Percentiles rank a stretch among this genome's conserved stretches.
phyloP scores from a whole-genome alignment of 2,797 vertebrate genomes.

The Taenioides sp. region DNA sequence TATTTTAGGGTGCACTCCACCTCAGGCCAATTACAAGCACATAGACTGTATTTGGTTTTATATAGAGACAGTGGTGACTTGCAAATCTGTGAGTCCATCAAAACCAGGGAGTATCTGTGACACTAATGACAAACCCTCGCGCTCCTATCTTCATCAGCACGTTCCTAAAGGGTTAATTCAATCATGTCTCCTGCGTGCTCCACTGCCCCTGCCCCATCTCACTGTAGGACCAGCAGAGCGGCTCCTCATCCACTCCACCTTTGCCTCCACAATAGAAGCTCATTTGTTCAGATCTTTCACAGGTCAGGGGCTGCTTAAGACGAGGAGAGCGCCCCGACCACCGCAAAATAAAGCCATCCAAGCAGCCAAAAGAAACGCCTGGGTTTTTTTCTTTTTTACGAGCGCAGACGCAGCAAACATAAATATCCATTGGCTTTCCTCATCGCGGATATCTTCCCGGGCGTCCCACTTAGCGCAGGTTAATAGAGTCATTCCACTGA shows the following conservation, averaged over 20 bases:
- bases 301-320: slow-evolving; percentile 96
- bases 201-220: slow-evolving; percentile 90
- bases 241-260: slow-evolving; percentile 99
- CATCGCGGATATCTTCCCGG: slow-evolving; percentile 83
- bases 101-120: neutral
- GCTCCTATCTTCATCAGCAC: slow-evolving; percentile 71
- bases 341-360: slow-evolving; percentile 93
- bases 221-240: slow-evolving; percentile 95
- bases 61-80: neutral
- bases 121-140: slow-evolving; percentile 36
- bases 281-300: slow-evolving; percentile 99
- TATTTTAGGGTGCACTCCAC: no score
- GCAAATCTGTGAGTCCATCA: neutral
- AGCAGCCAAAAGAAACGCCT: slow-evolving; percentile 93
- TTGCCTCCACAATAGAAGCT: slow-evolving; percentile 99
- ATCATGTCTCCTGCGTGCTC: slow-evolving; percentile 93
- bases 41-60: neutral
- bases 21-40: neutral
- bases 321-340: slow-evolving; percentile 87
- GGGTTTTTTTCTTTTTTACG: slow-evolving; percentile 83
- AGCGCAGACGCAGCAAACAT: slow-evolving; percentile 81
- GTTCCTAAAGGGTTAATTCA: slow-evolving; percentile 92
- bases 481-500: slow-evolving; percentile 99
- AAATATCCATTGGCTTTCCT: slow-evolving; percentile 82
- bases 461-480: slow-evolving; percentile 97